Evolutionary conservation across 1,140 invertebrate species (phyloP).

Genomic region (Gonatopus flavifemur): DNA sequence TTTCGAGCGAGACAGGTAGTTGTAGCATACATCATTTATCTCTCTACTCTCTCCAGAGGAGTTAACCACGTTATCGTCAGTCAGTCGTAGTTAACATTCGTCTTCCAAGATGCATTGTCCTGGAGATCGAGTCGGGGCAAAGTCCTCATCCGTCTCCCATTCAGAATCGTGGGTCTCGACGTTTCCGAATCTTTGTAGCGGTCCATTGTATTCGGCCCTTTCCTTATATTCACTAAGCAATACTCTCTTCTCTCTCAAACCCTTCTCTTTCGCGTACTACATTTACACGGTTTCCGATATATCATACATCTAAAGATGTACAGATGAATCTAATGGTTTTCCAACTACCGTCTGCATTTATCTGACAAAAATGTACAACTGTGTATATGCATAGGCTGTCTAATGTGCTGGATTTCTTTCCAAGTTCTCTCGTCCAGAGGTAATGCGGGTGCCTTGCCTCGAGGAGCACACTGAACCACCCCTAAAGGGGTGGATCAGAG

Average conservation of each 20-base stretch:
- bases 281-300: not conserved
- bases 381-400: no score
- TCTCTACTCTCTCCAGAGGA: no score
- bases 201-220: constrained; percentile 41
- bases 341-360: no score
- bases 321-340: no score
- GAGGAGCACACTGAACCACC: constrained; percentile 26
- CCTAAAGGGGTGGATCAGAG: constrained; percentile 25
- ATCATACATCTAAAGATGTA: no score
- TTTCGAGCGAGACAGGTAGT: no score
- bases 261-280: constrained; percentile 1
- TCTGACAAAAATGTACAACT: no score
- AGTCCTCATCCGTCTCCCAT: constrained; percentile 50
- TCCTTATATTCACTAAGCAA: constrained; percentile 6
- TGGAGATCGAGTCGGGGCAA: constrained; percentile 28
- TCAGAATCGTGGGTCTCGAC: constrained; percentile 39
- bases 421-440: constrained; percentile 34
- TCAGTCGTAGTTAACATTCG: constrained; percentile 46
- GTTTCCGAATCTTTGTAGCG: constrained; percentile 48
- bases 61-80: constrained; percentile 20
- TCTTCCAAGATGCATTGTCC: constrained; percentile 41
- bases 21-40: not conserved
- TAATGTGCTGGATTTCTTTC: no score
- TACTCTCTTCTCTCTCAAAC: constrained; percentile 16
- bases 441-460: constrained; percentile 32